Conservation (phyloP, 2,797 vertebrate genomes). For the Megalops cyprinoides region DNA sequence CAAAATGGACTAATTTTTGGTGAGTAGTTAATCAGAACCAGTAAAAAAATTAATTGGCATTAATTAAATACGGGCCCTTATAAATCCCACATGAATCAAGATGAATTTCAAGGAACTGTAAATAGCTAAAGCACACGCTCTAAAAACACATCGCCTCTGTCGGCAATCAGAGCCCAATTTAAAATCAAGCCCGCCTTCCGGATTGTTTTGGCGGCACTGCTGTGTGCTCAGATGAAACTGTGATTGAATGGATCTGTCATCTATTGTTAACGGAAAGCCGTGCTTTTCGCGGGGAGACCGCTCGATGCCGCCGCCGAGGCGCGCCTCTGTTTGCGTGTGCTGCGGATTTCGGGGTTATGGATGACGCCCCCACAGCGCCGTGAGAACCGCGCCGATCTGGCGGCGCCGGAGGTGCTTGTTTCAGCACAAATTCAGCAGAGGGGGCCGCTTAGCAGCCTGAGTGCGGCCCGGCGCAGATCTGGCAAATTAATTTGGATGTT, state of each 20-base stretch:
- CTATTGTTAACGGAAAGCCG: neutral
- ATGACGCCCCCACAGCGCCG: too few species aligned
- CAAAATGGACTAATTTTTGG: neutral
- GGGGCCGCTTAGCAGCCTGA: neutral
- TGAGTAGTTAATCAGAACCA: neutral
- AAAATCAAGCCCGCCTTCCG: neutral
- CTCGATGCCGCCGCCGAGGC: too few species aligned
- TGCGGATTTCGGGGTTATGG: too few species aligned
- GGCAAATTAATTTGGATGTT: neutral
- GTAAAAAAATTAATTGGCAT: slow-evolving; percentile 3
- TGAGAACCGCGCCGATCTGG: too few species aligned
- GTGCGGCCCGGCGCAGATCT: neutral
- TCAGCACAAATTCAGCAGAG: neutral
- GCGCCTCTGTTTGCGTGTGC: too few species aligned
- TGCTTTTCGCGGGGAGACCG: too few species aligned
- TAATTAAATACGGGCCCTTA: neutral
- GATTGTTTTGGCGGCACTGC: neutral
- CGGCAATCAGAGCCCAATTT: neutral
- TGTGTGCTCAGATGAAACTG: neutral
- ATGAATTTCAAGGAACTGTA: neutral
- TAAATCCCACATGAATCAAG: neutral
- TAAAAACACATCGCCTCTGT: neutral
- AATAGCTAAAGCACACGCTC: neutral
- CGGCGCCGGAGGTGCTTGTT: too few species aligned
- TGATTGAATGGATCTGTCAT: neutral